Base-by-base conservation (phyloP, 1,140 invertebrate species). In the Dendroctonus ponderosae region DNA sequence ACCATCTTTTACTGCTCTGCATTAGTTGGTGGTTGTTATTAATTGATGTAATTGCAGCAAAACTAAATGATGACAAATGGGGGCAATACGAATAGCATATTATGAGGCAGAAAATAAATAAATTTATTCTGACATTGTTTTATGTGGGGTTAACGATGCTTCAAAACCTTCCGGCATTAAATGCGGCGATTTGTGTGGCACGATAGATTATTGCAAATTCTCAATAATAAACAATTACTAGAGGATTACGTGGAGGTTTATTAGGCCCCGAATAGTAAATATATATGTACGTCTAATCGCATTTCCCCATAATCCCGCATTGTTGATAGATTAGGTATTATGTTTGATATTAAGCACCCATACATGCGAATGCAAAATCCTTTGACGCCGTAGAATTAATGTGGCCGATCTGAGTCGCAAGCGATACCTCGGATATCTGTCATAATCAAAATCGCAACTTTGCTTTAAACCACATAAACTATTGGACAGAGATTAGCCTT, bases 241-340 rank as follows among this genome's bases (percentile, higher is more conserved):
- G 57, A 12, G 59, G 57, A 61, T 62, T 67, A 67, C 61, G 39
- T 40, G n/a, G 42, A 48, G 58, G 65, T 67, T 67, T 67, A 67
- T 67, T 67, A 67, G 49, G 15, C 38, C 15, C 50, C 43, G 43
- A 61, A 61, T 56, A 41, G 65, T 67, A 62, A 60, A 67, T 67
- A 67, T 60, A 66, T 67, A 57, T 61, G 65, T 49, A 67, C 37
- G 42, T 67, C 58, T 61, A 67, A 67, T 67, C 65, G 58, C 40
- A 67, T 61, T 61, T 54, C 59, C 14, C n/a, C 58, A 67, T 67
- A 67, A 67, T 52, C 49, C 54, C 48, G 40, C 58, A 67, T 67
- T 67, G 65, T 67, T 67, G 65, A 67, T 67, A 61, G 65, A 67
- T 67, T 67, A 67, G 57, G 57, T 54, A 67, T 53, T 67, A 56